Evolutionary conservation across 2,113 vertebrate species (phyloP), one percentile per base, ranked within the genome.

Genomic region (Aspidoscelis tigris): DNA sequence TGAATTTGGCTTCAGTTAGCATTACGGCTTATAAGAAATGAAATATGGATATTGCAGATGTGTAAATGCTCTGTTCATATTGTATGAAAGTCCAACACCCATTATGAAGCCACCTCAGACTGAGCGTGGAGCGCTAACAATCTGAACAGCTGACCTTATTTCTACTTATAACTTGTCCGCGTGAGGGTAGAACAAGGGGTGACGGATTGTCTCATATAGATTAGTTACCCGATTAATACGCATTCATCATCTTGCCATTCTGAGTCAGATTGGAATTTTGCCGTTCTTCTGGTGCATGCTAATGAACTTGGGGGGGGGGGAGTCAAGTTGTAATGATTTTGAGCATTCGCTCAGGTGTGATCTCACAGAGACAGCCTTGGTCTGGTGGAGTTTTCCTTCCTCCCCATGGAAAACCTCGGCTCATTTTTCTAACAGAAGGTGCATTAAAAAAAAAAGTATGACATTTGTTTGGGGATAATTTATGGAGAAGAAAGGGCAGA

Each of bases 231-330:
- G 44, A 33, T 79, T 79, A 79, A 12, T 22, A 4, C 61, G 44
- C 66, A 26, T 81, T 81, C 55, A 81, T 61, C 53, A 81, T 72
- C 69, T 61, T 81, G 69, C 69, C 69, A 72, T 55, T 43, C 12
- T 24, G 18, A 58, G 53, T 61, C 69, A 81, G 11, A 39, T 72
- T 61, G 33, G 53, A 73, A 14, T 81, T 81, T 81, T 81, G 80
- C 50, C 14, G 24, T 72, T 58, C n/a, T 24, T 72, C 61, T 53
- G 33, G 26, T 69, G 22, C 69, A 72, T 81, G 69, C 43, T 81
- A 72, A 81, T 81, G 53, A 72, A 73, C 69, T 58, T 39, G 43
- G 50, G 71, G 20, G 50, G 71, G 20, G 12, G 80, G 69, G 72
- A 71, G 39, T 81, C 58, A 61, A 72, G 58, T 72, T 81, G 33